These are phyloP conservation scores for Valencia hispanica DNA, from an alignment of 2,797 vertebrate genomes.

Conservation along the genomic window DNA sequence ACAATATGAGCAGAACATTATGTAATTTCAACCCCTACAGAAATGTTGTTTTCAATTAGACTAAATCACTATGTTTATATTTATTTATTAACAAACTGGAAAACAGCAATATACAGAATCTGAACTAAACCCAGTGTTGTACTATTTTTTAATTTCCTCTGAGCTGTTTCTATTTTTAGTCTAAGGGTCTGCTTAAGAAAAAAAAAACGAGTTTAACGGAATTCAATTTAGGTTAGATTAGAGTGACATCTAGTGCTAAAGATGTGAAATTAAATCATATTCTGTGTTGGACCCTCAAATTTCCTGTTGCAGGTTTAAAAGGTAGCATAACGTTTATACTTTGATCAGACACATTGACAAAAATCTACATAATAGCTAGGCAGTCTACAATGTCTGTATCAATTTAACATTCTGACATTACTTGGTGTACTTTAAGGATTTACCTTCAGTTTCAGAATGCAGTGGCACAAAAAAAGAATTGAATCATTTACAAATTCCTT, in stretches of 20 bases:
- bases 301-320: background rate
- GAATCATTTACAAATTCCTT: too few relatives aligned
- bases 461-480: too few relatives aligned
- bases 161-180: background rate
- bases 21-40: background rate
- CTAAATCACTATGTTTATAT: background rate
- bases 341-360: background rate
- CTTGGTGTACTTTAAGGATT: too few relatives aligned
- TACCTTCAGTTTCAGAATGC: too few relatives aligned
- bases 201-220: background rate
- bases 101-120: background rate
- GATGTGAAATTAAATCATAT: background rate
- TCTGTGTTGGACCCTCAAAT: background rate
- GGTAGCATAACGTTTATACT: background rate
- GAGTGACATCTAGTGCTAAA: conserved; percentile 30
- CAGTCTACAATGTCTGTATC: too few relatives aligned
- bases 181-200: background rate
- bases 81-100: background rate
- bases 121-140: background rate
- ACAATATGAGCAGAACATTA: background rate
- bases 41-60: background rate
- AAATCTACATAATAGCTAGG: background rate
- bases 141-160: background rate
- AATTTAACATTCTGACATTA: background rate
- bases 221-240: background rate